Evolutionary conservation across 2,888 invertebrate genomes (phyloP).

Genomic region (Parochlus steinenii): DNA sequence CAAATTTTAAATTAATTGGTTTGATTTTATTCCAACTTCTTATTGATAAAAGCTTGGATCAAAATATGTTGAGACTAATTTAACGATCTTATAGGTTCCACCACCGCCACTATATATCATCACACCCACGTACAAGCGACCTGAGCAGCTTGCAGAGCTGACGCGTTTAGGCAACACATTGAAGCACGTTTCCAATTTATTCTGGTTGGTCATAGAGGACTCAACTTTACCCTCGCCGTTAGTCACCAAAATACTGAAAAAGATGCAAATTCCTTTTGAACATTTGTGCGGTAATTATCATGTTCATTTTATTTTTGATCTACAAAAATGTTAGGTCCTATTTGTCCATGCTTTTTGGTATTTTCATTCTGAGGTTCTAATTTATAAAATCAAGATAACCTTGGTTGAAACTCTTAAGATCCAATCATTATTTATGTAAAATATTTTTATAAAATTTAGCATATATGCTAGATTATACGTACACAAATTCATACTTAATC

Average conservation of each 20-base stretch:
- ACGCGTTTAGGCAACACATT: constrained; percentile 56
- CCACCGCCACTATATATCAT: constrained; percentile 44
- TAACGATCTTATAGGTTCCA: constrained; percentile 4
- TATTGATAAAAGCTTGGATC: no score
- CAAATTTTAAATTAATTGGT: no score
- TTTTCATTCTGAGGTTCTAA: no score
- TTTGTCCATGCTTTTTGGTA: constrained; percentile 1
- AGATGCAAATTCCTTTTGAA: constrained; percentile 37
- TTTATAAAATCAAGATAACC: no score
- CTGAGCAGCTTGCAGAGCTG: constrained; percentile 65
- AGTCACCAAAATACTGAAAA: constrained; percentile 33
- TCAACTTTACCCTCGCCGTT: constrained; percentile 33
- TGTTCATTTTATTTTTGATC: not conserved
- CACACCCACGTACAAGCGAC: constrained; percentile 57
- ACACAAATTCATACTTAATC: constrained; percentile 15
- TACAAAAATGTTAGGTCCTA: constrained; percentile 2
- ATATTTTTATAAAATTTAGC: not conserved
- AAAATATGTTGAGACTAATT: no score
- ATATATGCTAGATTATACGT: constrained; percentile 9
- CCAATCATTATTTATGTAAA: not conserved
- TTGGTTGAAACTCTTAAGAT: not conserved
- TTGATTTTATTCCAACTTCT: no score
- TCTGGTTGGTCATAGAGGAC: constrained; percentile 65
- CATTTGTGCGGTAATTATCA: constrained; percentile 38
- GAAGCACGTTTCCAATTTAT: constrained; percentile 44